phyloP scores from a whole-genome alignment of 2,888 invertebrate genomes.

The Agrotis ipsilon region DNA sequence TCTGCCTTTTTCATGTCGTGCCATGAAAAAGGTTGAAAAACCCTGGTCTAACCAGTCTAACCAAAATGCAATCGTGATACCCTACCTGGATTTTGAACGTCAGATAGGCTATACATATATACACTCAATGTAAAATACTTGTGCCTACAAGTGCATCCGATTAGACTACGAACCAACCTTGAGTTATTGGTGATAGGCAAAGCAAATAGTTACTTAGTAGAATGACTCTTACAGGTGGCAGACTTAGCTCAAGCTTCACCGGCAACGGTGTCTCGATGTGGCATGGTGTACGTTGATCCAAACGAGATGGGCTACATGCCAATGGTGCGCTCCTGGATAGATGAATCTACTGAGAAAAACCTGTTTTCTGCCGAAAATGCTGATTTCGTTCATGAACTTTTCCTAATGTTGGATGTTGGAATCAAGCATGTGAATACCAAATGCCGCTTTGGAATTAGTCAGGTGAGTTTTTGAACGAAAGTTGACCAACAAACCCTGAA shows the following conservation, averaged over 20 bases:
- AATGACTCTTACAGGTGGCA: constrained; percentile 88
- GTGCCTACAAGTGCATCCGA: not conserved
- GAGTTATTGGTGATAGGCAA: not conserved
- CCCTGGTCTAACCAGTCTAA: not conserved
- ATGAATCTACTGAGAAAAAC: constrained; percentile 87
- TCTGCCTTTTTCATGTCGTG: too few species aligned
- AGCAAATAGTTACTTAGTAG: not conserved
- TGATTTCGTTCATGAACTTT: constrained; percentile 93
- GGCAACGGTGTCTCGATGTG: constrained; percentile 96
- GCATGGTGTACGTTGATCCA: constrained; percentile 98
- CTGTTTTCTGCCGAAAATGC: constrained; percentile 90
- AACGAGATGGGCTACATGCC: constrained; percentile 96
- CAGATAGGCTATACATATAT: too few species aligned
- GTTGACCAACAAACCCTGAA: too few species aligned
- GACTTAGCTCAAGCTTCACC: constrained; percentile 97
- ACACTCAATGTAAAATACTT: not conserved
- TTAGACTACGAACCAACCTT: not conserved
- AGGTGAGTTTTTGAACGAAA: constrained; percentile 88
- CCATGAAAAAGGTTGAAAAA: too few species aligned
- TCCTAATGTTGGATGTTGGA: constrained; percentile 93
- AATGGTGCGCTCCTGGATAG: constrained; percentile 95
- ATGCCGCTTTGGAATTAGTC: constrained; percentile 94
- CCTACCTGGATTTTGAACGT: not conserved
- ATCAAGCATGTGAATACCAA: constrained; percentile 93
- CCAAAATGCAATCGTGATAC: not conserved